Base-by-base conservation (phyloP, 2,113 vertebrate species). In the Antidorcas marsupialis region DNA sequence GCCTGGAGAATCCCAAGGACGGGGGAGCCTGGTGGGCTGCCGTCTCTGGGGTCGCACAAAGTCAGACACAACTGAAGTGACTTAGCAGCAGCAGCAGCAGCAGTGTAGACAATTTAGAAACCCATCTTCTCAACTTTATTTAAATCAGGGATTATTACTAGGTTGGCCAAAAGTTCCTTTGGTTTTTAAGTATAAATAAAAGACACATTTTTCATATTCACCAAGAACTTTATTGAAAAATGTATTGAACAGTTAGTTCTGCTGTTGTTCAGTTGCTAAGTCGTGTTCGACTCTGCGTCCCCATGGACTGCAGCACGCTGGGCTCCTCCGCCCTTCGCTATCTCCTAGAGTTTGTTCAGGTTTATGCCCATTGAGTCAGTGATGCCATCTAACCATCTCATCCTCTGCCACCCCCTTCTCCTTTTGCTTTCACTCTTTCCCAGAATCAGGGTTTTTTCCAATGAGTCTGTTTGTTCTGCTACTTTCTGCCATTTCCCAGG, bases 1-100 rank as follows among this genome's bases (percentile, higher is more conserved):
- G 57, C 57, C 25, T 59, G 25, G 57, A 59, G 57, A 59, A 59
- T 59, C 25, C 57, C 57, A 59, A 25, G 25, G 10, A 59, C 2
- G 0, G 25, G 25, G 25, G 10, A 59, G 57, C 25, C 25, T 27
- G 25, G 57, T 59, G 25, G 57, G 57, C 57, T 59, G 57, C 57
- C 2, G 0, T 59, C 25, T 59, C 5, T 59, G 57, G 25, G 57
- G 57, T 59, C 25, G 0, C 10, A 12, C 57, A 59, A 8, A 10
- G 25, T 27, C 3, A 5, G 57, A 59, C 57, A 59, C 3, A 2
- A 59, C 57, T 59, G 4, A 59, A 27, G 4, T 12, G 57, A 59
- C 57, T 59, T 59, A 59, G 57, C 57, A 57, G 7, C 4, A 57
- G 55, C 55, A 25, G 55, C 1, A 57, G 55, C 55, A 57, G 55